Evolutionary conservation across 2,888 invertebrate species (phyloP).

Genomic region (Pelosia muscerda): DNA sequence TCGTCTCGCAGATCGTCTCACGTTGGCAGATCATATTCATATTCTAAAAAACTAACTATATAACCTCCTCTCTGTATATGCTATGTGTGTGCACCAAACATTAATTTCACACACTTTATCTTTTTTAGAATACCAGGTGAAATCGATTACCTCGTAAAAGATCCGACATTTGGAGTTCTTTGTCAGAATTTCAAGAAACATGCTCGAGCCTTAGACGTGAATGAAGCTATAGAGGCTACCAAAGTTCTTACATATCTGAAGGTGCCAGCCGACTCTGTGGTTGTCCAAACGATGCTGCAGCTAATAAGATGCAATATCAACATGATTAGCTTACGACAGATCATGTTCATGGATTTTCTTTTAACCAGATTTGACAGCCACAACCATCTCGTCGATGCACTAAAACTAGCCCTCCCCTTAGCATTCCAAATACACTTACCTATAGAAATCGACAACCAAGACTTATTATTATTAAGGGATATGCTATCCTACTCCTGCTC

Average conservation of each 20-base stretch:
- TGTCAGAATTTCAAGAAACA: slow-evolving; percentile 86
- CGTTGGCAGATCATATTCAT: too few species aligned
- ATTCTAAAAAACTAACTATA: background rate
- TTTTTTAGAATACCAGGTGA: slow-evolving; percentile 61
- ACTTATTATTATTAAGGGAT: slow-evolving; percentile 81
- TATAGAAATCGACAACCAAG: slow-evolving; percentile 85
- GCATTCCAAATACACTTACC: slow-evolving; percentile 89
- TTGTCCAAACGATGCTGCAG: slow-evolving; percentile 89
- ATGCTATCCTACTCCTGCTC: slow-evolving; percentile 85
- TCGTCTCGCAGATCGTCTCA: too few species aligned
- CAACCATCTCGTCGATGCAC: slow-evolving; percentile 88
- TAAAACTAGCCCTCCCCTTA: slow-evolving; percentile 89
- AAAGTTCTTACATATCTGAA: slow-evolving; percentile 87
- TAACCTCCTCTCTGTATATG: background rate
- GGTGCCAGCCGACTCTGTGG: slow-evolving; percentile 85
- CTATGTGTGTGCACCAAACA: background rate
- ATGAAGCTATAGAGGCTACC: slow-evolving; percentile 86
- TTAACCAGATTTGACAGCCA: slow-evolving; percentile 80
- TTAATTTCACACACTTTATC: background rate
- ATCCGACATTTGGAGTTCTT: slow-evolving; percentile 87
- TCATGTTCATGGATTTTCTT: slow-evolving; percentile 88
- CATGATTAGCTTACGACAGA: slow-evolving; percentile 86
- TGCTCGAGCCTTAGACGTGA: slow-evolving; percentile 81
- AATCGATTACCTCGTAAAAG: slow-evolving; percentile 77
- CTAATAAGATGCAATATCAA: slow-evolving; percentile 88